These are phyloP conservation scores for Melitaea athalia DNA, from an alignment of 2,888 invertebrate genomes.

Conservation along the genomic window DNA sequence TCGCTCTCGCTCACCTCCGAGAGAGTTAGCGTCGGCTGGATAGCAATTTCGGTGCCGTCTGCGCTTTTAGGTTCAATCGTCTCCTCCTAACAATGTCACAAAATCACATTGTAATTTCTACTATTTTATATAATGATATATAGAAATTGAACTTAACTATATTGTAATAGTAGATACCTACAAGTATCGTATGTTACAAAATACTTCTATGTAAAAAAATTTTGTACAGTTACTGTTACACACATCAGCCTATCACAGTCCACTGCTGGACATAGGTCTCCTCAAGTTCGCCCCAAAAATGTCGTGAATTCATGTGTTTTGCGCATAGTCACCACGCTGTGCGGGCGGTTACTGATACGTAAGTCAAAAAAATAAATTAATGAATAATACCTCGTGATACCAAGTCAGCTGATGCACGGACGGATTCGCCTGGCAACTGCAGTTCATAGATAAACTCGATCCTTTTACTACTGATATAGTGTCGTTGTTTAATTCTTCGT, in stretches of 20 bases:
- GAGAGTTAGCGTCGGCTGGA: conserved; percentile 56
- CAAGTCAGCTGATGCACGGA: conserved; percentile 62
- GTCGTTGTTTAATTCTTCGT: conserved; percentile 55
- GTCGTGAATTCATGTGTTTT: too few relatives aligned
- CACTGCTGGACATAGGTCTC: too few relatives aligned
- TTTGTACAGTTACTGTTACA: background rate
- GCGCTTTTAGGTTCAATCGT: conserved; percentile 46
- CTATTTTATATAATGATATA: too few relatives aligned
- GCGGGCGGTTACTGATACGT: too few relatives aligned
- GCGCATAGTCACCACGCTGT: too few relatives aligned
- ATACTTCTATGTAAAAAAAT: background rate
- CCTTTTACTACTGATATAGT: conserved; percentile 64
- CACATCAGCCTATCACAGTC: too few relatives aligned
- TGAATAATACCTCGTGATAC: conserved; percentile 62
- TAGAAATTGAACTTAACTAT: too few relatives aligned
- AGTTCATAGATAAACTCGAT: conserved; percentile 60
- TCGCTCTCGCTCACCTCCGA: conserved; percentile 54
- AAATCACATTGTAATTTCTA: background rate
- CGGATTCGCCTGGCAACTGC: conserved; percentile 68
- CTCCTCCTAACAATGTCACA: conserved; percentile 54
- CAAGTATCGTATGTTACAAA: too few relatives aligned
- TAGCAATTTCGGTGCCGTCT: conserved; percentile 46
- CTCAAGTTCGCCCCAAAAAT: too few relatives aligned
- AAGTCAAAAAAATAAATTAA: too few relatives aligned
- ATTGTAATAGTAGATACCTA: too few relatives aligned